Evolutionary conservation across 2,888 invertebrate genomes (phyloP).

Genomic region (Pyralis farinalis): DNA sequence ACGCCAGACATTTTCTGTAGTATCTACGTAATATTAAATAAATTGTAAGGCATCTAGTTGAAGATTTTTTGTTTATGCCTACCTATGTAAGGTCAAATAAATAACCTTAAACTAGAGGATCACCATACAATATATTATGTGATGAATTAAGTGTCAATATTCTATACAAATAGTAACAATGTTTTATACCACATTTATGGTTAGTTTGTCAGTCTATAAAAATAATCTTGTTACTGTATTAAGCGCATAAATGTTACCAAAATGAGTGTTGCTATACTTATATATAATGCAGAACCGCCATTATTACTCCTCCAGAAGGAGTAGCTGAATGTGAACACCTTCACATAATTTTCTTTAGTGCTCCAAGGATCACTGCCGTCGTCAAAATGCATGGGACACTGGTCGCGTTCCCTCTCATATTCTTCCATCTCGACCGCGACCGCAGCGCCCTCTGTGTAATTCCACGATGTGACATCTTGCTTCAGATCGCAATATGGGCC

Average conservation of each 20-base stretch:
- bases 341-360: conserved; percentile 85
- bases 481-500: conserved; percentile 95
- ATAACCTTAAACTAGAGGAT: too few relatives aligned
- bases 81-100: too few relatives aligned
- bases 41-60: too few relatives aligned
- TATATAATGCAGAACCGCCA: conserved; percentile 29
- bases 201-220: too few relatives aligned
- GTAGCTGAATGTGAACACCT: conserved; percentile 81
- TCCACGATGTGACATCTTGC: conserved; percentile 94
- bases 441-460: conserved; percentile 95
- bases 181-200: too few relatives aligned
- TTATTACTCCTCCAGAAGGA: conserved; percentile 60
- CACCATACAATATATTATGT: not conserved
- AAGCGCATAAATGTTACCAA: conserved; percentile 30
- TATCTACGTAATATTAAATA: too few relatives aligned
- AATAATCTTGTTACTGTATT: conserved; percentile 23
- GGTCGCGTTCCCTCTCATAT: conserved; percentile 96
- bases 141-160: conserved; percentile 1
- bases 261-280: conserved; percentile 33
- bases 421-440: conserved; percentile 95
- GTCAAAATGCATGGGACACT: conserved; percentile 98
- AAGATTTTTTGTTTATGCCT: too few relatives aligned
- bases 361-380: conserved; percentile 95
- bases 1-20: too few relatives aligned
- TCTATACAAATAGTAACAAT: not conserved